These are phyloP conservation scores for silkworm (Bombyx mori) DNA, from an alignment of 1,140 invertebrate genomes.

Conservation along the genomic window DNA sequence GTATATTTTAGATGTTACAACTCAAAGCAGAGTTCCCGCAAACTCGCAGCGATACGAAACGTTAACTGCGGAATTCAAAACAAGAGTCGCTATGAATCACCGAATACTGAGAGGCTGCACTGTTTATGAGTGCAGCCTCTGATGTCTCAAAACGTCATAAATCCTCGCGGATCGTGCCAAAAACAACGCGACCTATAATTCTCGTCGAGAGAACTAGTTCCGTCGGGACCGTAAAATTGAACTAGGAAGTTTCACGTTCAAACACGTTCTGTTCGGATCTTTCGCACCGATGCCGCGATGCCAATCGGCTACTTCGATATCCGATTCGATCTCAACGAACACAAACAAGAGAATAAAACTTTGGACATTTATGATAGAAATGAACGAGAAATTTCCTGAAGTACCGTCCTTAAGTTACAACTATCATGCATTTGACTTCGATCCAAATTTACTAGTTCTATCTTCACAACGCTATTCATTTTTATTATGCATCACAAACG, in stretches of 20 bases:
- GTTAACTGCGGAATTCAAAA: constrained; percentile 22
- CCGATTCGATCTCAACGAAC: not conserved
- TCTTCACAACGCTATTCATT: too few species aligned
- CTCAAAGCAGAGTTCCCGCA: constrained; percentile 1
- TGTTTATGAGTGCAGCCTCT: constrained; percentile 40
- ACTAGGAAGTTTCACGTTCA: constrained; percentile 15
- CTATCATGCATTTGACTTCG: too few species aligned
- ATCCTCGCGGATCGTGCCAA: constrained; percentile 29
- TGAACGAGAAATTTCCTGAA: too few species aligned
- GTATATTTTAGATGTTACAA: too few species aligned
- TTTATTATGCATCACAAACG: too few species aligned
- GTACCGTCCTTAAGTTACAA: too few species aligned
- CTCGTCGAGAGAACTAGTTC: constrained; percentile 15
- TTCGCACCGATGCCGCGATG: constrained; percentile 7
- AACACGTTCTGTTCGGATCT: constrained; percentile 16
- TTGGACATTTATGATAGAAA: too few species aligned
- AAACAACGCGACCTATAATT: constrained; percentile 27
- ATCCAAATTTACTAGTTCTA: too few species aligned
- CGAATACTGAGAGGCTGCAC: constrained; percentile 13
- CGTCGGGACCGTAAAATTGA: constrained; percentile 17
- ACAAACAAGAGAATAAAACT: too few species aligned
- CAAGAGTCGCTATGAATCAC: constrained; percentile 25
- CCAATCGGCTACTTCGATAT: constrained; percentile 6
- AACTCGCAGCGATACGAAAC: constrained; percentile 8
- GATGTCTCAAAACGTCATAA: constrained; percentile 32